Evolutionary conservation across 2,888 invertebrate species (phyloP).

Genomic region (Oxystoma pomonae): DNA sequence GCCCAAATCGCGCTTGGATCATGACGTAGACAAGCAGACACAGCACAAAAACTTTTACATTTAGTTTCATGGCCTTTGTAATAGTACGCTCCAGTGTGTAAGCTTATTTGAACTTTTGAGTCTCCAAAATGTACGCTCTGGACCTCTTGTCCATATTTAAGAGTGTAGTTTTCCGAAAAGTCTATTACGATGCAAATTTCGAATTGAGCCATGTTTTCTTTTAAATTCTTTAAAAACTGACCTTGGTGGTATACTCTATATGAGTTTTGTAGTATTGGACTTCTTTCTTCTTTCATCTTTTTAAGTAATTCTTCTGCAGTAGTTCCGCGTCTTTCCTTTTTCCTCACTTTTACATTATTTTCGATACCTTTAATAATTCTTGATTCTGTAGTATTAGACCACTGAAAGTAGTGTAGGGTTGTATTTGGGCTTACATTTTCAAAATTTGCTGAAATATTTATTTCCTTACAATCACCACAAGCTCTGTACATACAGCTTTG

Average conservation of each 20-base stretch:
- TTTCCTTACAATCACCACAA: too few relatives aligned
- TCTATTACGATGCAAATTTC: not conserved
- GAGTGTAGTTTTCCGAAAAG: slow-evolving; percentile 4
- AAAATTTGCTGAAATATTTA: too few relatives aligned
- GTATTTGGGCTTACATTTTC: too few relatives aligned
- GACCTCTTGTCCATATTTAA: slow-evolving; percentile 14
- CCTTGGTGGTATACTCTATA: not conserved
- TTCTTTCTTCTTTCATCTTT: too few relatives aligned
- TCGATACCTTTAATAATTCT: too few relatives aligned
- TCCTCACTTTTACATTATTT: not conserved
- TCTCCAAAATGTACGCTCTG: slow-evolving; percentile 15
- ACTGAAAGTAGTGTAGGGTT: not conserved
- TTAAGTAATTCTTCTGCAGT: too few relatives aligned
- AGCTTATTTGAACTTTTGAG: slow-evolving; percentile 8
- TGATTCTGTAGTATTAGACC: not conserved
- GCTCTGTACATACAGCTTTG: too few relatives aligned
- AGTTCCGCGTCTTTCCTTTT: too few relatives aligned
- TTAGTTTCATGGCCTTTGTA: not conserved
- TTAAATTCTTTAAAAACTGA: too few relatives aligned
- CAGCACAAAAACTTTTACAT: not conserved
- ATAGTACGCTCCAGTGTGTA: slow-evolving; percentile 10
- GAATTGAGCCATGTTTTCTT: too few relatives aligned
- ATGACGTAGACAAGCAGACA: not conserved
- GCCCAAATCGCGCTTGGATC: not conserved
- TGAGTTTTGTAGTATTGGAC: too few relatives aligned